These are phyloP conservation scores for Agonopterix alstromeriana DNA, from an alignment of 2,888 invertebrate genomes.

Conservation along the genomic window DNA sequence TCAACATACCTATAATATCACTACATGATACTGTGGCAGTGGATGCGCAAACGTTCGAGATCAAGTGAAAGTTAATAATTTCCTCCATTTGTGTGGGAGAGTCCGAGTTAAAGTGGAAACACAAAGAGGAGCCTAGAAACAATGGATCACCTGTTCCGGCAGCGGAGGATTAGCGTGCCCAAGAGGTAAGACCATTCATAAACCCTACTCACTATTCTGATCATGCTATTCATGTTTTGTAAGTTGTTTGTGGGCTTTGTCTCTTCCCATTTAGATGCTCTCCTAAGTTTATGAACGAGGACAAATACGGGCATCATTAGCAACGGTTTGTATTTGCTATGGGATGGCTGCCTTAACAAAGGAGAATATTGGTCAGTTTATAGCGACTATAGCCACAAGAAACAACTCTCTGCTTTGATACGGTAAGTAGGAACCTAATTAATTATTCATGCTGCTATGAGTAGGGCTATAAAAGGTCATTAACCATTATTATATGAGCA, in stretches of 20 bases:
- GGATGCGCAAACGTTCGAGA: conserved; percentile 31
- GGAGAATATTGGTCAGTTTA: too few species aligned
- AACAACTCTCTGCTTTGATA: too few species aligned
- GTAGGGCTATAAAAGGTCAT: too few species aligned
- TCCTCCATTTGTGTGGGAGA: conserved; percentile 51
- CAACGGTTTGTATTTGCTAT: background rate
- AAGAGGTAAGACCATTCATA: conserved; percentile 52
- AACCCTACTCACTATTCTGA: conserved; percentile 1
- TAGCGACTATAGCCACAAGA: too few species aligned
- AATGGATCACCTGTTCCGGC: conserved; percentile 73
- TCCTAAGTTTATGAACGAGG: conserved; percentile 3
- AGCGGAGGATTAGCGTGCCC: conserved; percentile 65
- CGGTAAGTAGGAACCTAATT: too few species aligned
- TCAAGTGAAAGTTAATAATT: conserved; percentile 68
- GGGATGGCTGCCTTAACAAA: background rate
- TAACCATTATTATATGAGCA: too few species aligned
- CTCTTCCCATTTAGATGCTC: background rate
- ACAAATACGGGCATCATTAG: conserved; percentile 12
- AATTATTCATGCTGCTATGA: too few species aligned
- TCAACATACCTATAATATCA: background rate
- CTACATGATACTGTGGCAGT: conserved; percentile 11
- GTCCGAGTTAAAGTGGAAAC: conserved; percentile 43
- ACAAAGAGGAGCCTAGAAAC: conserved; percentile 44
- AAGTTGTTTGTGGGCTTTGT: conserved; percentile 1
- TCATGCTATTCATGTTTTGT: conserved; percentile 3